Percentiles rank a stretch among this genome's conserved stretches.
These are phyloP conservation scores for Passer domesticus DNA, from an alignment of 2,113 vertebrate species.

Conservation along the genomic window DNA sequence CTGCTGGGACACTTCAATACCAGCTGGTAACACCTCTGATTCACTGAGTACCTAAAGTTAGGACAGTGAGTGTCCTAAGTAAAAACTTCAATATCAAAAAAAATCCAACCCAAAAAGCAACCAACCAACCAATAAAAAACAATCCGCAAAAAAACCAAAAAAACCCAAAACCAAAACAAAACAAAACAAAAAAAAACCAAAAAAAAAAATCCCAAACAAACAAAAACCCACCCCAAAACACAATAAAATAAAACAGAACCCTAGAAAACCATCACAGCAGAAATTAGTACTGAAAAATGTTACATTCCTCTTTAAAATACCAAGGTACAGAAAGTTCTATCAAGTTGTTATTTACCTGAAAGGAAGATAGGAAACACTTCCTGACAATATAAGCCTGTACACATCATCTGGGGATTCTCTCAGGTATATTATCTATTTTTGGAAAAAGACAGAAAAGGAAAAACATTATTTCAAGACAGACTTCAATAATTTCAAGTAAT, in stretches of 20 bases:
- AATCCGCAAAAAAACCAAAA: too few relatives aligned
- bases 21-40: not conserved
- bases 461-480: not conserved
- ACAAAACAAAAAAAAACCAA: too few relatives aligned
- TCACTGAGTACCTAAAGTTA: not conserved
- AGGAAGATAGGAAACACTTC: constrained; percentile 84
- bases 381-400: constrained; percentile 83
- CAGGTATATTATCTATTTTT: constrained; percentile 89
- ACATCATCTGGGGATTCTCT: constrained; percentile 88
- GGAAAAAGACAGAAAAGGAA: not conserved
- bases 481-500: not conserved
- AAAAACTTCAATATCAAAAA: not conserved
- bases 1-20: not conserved
- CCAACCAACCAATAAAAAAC: not conserved
- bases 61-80: not conserved
- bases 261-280: not conserved
- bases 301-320: not conserved
- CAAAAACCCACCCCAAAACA: not conserved
- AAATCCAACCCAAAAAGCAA: not conserved
- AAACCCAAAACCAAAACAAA: too few relatives aligned
- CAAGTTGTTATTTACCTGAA: constrained; percentile 84
- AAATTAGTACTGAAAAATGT: not conserved
- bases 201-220: too few relatives aligned
- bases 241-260: not conserved
- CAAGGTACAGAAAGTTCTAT: not conserved